Evolutionary conservation across 2,888 invertebrate species (phyloP), one percentile per base, ranked within the genome.

Genomic region (Capitulum mitella): DNA sequence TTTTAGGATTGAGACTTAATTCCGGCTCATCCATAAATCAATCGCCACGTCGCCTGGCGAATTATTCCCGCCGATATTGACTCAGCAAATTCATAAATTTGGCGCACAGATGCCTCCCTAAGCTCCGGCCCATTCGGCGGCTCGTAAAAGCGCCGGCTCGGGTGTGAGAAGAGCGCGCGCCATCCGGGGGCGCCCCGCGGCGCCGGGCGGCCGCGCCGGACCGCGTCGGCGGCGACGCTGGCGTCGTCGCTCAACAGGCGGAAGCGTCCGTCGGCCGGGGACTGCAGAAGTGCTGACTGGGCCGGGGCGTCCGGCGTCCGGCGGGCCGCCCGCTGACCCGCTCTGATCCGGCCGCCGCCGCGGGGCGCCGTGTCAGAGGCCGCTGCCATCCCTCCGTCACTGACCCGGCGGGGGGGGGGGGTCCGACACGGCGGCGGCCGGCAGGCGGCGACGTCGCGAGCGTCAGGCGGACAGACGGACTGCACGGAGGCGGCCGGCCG

Each of bases 61-160:
- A 64, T 64, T 64, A 64, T 64, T 19, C 29, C 19, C 19, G 58
- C 37, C 40, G 70, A 70, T 70, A 40, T 70, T 70, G 70, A 37
- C 70, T 70, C 37, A 26, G 70, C 40, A 70, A 70, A 70, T 70
- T 70, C 70, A 70, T 70, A 70, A 70, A 70, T 70, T 70, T 40
- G 26, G 37, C 37, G 37, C 70, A 26, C 37, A 40, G 40, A n/a
- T 40, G 70, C 70, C 40, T 6, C 22, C 22, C 37, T 40, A 70
- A 40, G 70, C 70, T 26, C 26, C 26, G 26, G 70, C 26, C 70
- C 70, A 40, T 70, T 70, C 37, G 70, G 10, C 26, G 22, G 70
- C 70, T 70, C 70, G 70, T 70, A 70, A 70, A 70, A 26, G 37
- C 8, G 70, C 12, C 37, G 58, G n/a, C 58, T 26, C n/a, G n/a